phyloP scores from a whole-genome alignment of 2,113 vertebrate genomes.

The Elanoides forficatus region DNA sequence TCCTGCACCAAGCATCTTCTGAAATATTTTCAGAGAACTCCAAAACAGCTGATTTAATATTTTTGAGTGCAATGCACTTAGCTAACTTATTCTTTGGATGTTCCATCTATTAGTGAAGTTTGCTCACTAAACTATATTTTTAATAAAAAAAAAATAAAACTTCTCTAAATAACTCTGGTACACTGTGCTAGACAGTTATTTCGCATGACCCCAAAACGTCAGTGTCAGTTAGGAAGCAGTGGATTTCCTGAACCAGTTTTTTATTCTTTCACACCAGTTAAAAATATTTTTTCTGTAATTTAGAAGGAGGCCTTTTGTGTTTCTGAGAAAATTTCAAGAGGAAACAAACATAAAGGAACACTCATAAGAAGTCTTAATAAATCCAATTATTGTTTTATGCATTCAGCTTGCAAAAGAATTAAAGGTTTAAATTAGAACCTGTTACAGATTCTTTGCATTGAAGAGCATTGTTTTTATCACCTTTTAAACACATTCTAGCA shows the following conservation, averaged over 20 bases:
- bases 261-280: not conserved
- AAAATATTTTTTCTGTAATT: not conserved
- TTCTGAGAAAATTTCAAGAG: not conserved
- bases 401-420: not conserved
- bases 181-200: not conserved
- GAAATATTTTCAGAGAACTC: not conserved
- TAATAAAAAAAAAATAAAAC: not conserved
- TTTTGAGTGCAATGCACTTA: not conserved
- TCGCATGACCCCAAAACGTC: not conserved
- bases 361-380: not conserved
- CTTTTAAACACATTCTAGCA: not conserved
- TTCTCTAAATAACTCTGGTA: not conserved
- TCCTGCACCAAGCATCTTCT: not conserved
- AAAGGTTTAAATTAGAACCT: not conserved
- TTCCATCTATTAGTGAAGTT: not conserved
- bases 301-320: not conserved
- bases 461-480: not conserved
- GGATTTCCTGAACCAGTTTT: not conserved
- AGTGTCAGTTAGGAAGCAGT: not conserved
- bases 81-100: not conserved
- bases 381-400: not conserved
- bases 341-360: not conserved
- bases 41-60: not conserved
- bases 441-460: not conserved
- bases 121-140: not conserved